A percentile compares a stretch with the other conserved stretches of the same genome.
Conservation (phyloP, 2,113 vertebrate genomes). For the Pyxicephalus adspersus region DNA sequence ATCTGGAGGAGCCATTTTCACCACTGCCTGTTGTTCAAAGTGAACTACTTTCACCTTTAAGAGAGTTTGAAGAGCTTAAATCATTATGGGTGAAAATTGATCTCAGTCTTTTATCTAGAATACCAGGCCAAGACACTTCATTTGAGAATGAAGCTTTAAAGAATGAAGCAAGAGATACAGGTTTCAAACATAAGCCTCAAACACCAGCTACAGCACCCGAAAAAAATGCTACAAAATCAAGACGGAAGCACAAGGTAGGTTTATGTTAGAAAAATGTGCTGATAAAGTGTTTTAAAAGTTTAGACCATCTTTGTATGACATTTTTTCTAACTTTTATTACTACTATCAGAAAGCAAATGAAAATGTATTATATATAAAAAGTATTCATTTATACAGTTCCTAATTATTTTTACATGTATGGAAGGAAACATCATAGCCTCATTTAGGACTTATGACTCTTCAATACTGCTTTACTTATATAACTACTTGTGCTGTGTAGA, state of each 20-base stretch:
- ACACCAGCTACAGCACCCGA: conserved; percentile 73
- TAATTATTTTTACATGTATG: too few species aligned
- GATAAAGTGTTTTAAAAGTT: too few species aligned
- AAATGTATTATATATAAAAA: too few species aligned
- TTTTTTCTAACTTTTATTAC: too few species aligned
- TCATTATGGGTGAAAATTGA: conserved; percentile 95
- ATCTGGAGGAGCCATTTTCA: conserved; percentile 80
- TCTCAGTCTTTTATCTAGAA: conserved; percentile 82
- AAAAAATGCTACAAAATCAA: conserved; percentile 84
- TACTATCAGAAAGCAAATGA: too few species aligned
- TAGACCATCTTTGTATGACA: too few species aligned
- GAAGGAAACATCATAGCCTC: too few species aligned
- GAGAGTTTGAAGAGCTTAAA: conserved; percentile 83
- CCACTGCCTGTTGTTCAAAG: conserved; percentile 76
- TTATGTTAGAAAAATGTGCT: accelerated
- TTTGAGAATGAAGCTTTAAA: conserved; percentile 68
- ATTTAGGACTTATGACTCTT: too few species aligned
- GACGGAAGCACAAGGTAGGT: conserved; percentile 94
- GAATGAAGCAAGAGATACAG: conserved; percentile 74
- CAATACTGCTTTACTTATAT: too few species aligned
- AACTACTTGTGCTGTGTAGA: too few species aligned
- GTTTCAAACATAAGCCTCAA: conserved; percentile 81
- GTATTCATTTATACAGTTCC: too few species aligned
- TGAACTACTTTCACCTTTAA: conserved; percentile 82
- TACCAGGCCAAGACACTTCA: conserved; percentile 79